Conservation (phyloP, 2,888 invertebrate species). For the Seladonia tumulorum region DNA sequence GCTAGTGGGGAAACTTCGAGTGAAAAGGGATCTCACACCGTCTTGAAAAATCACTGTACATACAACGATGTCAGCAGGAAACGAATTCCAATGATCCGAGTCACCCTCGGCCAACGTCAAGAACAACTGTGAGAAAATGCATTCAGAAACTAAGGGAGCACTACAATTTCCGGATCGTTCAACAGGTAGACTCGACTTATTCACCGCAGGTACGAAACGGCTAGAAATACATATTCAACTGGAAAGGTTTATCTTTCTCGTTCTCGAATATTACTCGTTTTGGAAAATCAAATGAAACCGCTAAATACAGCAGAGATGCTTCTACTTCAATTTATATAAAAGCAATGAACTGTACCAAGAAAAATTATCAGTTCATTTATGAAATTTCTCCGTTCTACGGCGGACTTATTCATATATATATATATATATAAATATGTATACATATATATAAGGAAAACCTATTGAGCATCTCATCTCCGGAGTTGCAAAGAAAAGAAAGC, state of each 20-base stretch:
- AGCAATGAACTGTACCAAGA: background rate
- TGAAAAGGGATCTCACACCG: slow-evolving; percentile 11
- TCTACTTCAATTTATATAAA: background rate
- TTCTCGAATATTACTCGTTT: too few species aligned
- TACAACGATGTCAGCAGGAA: slow-evolving; percentile 46
- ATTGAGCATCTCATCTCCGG: slow-evolving; percentile 17
- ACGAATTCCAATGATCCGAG: slow-evolving; percentile 58
- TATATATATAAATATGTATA: background rate
- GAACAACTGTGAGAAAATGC: slow-evolving; percentile 39
- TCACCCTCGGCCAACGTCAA: slow-evolving; percentile 51
- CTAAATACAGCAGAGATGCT: background rate
- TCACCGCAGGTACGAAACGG: background rate
- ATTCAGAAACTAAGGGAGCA: slow-evolving; percentile 33
- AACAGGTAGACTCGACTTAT: background rate
- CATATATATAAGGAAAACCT: background rate
- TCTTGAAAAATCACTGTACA: slow-evolving; percentile 36
- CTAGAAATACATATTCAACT: background rate
- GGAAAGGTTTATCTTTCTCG: background rate
- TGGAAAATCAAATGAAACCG: slow-evolving; percentile 2
- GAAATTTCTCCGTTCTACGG: background rate
- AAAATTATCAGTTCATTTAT: background rate
- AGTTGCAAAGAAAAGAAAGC: slow-evolving; percentile 1
- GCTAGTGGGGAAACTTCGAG: slow-evolving; percentile 18
- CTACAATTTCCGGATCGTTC: slow-evolving; percentile 42
- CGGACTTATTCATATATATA: background rate